Conservation (phyloP, 2,888 invertebrate species). For the Lepidochitona cinerea region DNA sequence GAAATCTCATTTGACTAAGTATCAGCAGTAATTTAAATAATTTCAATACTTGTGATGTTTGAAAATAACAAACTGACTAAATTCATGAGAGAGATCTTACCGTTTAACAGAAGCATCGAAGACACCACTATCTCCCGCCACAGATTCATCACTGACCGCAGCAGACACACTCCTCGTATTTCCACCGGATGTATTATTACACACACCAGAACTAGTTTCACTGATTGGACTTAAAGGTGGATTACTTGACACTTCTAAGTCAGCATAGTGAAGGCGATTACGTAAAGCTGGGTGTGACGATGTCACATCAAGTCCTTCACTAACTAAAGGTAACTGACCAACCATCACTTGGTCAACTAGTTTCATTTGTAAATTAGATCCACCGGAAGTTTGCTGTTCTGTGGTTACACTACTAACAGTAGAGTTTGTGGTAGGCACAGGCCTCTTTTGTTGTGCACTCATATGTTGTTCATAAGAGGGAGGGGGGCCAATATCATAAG, state of each 20-base stretch:
- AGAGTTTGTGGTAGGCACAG: background rate
- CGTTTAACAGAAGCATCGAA: conserved; percentile 71
- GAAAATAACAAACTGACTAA: background rate
- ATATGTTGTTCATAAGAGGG: conserved; percentile 78
- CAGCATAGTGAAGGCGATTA: background rate
- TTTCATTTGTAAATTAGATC: background rate
- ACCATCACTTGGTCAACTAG: background rate
- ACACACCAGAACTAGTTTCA: conserved; percentile 69
- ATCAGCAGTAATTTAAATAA: no score
- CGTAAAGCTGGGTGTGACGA: background rate
- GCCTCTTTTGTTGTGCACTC: conserved; percentile 38
- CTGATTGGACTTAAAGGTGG: conserved; percentile 70
- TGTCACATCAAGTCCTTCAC: background rate
- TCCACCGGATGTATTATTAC: conserved; percentile 66
- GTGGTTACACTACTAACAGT: background rate
- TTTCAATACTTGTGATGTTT: background rate
- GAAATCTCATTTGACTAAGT: no score
- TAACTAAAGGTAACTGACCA: background rate
- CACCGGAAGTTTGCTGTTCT: background rate
- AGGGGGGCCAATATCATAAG: conserved; percentile 74
- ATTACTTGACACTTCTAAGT: conserved; percentile 34
- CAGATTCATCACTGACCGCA: conserved; percentile 96
- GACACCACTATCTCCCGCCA: conserved; percentile 81
- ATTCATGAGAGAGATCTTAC: conserved; percentile 44
- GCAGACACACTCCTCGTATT: conserved; percentile 81